Percentiles rank a stretch among this genome's conserved stretches.
phyloP scores from a whole-genome alignment of 2,888 invertebrate genomes.

The Patella caerulea region DNA sequence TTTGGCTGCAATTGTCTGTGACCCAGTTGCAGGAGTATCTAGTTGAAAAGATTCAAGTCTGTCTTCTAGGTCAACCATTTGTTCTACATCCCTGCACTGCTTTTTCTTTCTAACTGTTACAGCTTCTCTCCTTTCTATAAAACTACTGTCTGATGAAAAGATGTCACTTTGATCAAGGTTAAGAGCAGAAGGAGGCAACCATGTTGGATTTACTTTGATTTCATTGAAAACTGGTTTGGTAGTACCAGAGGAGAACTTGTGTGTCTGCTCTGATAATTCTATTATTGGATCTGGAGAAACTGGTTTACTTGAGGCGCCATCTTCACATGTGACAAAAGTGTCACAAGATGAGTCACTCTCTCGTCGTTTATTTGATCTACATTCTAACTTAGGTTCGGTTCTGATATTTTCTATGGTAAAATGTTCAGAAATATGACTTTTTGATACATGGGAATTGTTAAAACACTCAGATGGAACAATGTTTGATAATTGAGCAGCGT shows the following conservation, averaged over 20 bases:
- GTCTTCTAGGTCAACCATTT: background rate
- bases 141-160: conserved; percentile 38
- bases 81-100: background rate
- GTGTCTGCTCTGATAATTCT: too few species aligned
- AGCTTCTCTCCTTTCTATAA: background rate
- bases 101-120: conserved; percentile 14
- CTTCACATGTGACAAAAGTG: conserved; percentile 48
- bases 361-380: background rate
- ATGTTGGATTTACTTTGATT: too few species aligned
- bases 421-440: too few species aligned
- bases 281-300: background rate
- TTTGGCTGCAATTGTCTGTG: background rate
- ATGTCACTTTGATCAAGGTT: conserved; percentile 33
- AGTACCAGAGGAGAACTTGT: too few species aligned
- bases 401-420: too few species aligned
- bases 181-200: background rate
- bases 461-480: background rate
- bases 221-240: too few species aligned
- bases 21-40: background rate
- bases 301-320: conserved; percentile 1
- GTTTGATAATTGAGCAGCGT: conserved; percentile 4
- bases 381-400: too few species aligned
- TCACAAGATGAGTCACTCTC: conserved; percentile 33
- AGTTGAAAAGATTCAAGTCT: conserved; percentile 5
- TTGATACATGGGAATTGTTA: too few species aligned